Base-by-base conservation (phyloP, 2,888 invertebrate genomes). In the Lasiommata megera region DNA sequence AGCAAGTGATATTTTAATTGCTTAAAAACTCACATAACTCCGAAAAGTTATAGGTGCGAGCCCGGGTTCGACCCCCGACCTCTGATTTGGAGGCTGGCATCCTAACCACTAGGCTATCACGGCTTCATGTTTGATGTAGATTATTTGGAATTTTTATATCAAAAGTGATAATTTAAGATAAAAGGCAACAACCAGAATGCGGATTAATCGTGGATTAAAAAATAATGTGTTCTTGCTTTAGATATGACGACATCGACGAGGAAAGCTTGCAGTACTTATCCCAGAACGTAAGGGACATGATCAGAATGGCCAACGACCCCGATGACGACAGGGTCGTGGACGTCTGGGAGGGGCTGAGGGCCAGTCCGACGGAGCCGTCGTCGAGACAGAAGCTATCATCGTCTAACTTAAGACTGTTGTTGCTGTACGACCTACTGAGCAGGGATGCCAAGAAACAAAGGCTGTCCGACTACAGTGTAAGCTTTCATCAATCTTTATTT, bases 401-500 rank as follows among this genome's bases (percentile, higher is more conserved):
- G 0, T 92, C 94, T 0, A 93, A 94, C 59, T 83, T 94, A 50
- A 90, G 93, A 46, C 76, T 94, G 48, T 73, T 94, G 58, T 79
- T 92, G 17, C 73, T 94, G 29, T 94, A 94, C 71, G 94, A 94
- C 66, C 84, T 92, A 5, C 69, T 94, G 48, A 94, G 93, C 72
- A 92, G 94, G 62, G 94, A 94, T 60, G 92, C 94, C 0, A 94
- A 94, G 71, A 92, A 85, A 58, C 91, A 93, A 65, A 91, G 92
- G 34, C 84, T 94, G 5, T 93, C 92, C 3, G 93, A 93, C 67
- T 94, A 88, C 66, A 85, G 88, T 62, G 93, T 93, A 74, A 92
- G 92, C 84, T 65, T 28, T 47, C 5, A 23, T n/a, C n/a, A n/a
- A n/a, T n/a, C n/a, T n/a, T n/a, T n/a, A n/a, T n/a, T n/a, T n/a